These are phyloP conservation scores for Cotesia vestalis DNA, from an alignment of 1,140 invertebrate genomes.

Conservation along the genomic window DNA sequence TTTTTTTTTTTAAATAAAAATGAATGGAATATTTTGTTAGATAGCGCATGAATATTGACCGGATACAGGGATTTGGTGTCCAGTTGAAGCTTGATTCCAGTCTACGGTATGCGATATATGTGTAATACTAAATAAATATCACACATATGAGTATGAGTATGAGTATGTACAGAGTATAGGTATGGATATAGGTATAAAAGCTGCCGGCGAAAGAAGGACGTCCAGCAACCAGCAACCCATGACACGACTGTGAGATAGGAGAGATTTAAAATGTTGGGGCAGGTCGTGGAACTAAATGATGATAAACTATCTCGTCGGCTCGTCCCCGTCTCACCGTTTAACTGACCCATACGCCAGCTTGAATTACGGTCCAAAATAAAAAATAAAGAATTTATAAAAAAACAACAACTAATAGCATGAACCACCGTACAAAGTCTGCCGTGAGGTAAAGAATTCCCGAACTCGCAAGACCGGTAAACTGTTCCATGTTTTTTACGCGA, in stretches of 20 bases:
- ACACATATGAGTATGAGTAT: neutral
- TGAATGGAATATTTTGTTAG: neutral
- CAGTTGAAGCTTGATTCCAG: too few species aligned
- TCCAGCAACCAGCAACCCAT: neutral
- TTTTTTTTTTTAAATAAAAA: neutral
- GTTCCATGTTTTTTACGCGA: neutral
- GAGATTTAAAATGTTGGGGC: conserved; percentile 65
- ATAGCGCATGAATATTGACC: too few species aligned
- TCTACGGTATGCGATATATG: too few species aligned
- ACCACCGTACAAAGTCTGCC: conserved; percentile 1
- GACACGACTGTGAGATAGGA: conserved; percentile 51
- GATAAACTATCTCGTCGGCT: conserved; percentile 62
- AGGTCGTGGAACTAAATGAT: conserved; percentile 63
- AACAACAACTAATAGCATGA: conserved; percentile 33
- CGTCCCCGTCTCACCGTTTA: conserved; percentile 43
- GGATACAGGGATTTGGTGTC: too few species aligned
- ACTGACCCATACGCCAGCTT: conserved; percentile 54
- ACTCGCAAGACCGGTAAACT: conserved; percentile 2
- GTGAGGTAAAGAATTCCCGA: conserved; percentile 9
- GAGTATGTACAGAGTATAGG: conserved; percentile 1
- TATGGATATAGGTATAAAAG: neutral
- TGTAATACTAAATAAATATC: conserved; percentile 6
- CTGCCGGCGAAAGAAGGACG: conserved; percentile 21
- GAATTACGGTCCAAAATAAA: conserved; percentile 55
- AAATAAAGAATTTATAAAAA: conserved; percentile 44